Evolutionary conservation across 92 coral and sea anemone genomes (phyloP), one percentile per base, ranked within the genome.

Genomic region (Porites cylindrica): DNA sequence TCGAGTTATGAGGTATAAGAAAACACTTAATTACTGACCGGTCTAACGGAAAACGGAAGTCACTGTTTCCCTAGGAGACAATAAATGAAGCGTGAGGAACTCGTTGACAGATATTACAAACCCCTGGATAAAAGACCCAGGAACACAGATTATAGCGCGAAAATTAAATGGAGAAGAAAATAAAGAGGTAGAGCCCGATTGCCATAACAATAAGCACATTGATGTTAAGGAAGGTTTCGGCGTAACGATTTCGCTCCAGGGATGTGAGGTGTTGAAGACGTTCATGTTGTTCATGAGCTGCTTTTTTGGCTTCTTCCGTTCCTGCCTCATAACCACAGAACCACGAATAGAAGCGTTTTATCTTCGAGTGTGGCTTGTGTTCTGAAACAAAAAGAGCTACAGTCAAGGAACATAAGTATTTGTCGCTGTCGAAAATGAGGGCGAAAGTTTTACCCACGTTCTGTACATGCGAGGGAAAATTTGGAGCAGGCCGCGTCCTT

Each of bases 251-350:
- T 69, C 93, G 96, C 76, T 97, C 86, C 64, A 97, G 89, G 9
- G 95, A 86, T 21, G 95, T 93, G 68, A 95, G 69, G 12, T 67
- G 82, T 19, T 86, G 83, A 66, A 97, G 82, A 12, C 93, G 87
- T 66, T 90, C 91, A 54, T 95, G 94, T 29, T 97, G 95, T 9
- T 91, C 92, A 20, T 72, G 85, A 10, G 94, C 96, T 0, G 96
- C 97, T 43, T 78, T 79, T 77, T 21, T 21, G 16, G 98, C 96
- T 72, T 95, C 96, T 62, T 88, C 86, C 50, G 94, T 89, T 7
- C 83, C 93, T 3, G 91, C 93, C 53, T 95, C 98, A 29, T 95
- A 87, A 60, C 99, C 99, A 83, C 99, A 97, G 90, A 95, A 94
- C 99, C 99, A 97, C 83, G 85, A 91, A 72, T 82, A 88, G 79